These are phyloP conservation scores for Lasioglossum baleicum DNA, from an alignment of 1,140 invertebrate genomes.

Conservation along the genomic window DNA sequence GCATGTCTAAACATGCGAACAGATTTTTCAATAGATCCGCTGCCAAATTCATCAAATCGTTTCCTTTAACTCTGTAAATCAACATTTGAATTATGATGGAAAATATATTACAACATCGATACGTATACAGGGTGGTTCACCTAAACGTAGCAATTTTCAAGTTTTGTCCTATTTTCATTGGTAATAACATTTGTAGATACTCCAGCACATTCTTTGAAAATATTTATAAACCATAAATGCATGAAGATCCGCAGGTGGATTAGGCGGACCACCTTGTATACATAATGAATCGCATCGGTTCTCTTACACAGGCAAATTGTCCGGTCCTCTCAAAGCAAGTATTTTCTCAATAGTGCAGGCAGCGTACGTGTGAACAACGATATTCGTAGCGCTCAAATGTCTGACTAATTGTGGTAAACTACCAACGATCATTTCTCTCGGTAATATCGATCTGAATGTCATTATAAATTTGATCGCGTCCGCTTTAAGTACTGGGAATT, in stretches of 20 bases:
- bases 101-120: conserved; percentile 7
- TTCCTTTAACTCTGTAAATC: conserved; percentile 81
- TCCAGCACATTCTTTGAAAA: no score
- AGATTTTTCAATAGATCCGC: conserved; percentile 86
- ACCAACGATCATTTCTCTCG: conserved; percentile 87
- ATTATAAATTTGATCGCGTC: conserved; percentile 98
- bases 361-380: conserved; percentile 96
- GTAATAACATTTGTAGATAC: no score
- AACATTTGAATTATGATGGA: conserved; percentile 29
- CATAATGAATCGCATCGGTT: background rate
- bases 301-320: conserved; percentile 81
- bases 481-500: conserved; percentile 94
- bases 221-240: no score
- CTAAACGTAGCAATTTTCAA: no score
- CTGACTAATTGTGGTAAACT: conserved; percentile 88
- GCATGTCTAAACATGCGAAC: conserved; percentile 86
- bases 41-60: conserved; percentile 83
- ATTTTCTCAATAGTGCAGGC: conserved; percentile 95
- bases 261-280: no score
- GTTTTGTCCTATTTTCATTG: no score
- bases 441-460: conserved; percentile 95
- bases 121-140: background rate
- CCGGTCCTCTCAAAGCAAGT: conserved; percentile 85
- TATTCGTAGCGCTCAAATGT: conserved; percentile 86
- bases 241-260: no score